A percentile compares a stretch with the other conserved stretches of the same genome.
Conservation (phyloP, 1,140 invertebrate species). For the Drosophila repleta region DNA sequence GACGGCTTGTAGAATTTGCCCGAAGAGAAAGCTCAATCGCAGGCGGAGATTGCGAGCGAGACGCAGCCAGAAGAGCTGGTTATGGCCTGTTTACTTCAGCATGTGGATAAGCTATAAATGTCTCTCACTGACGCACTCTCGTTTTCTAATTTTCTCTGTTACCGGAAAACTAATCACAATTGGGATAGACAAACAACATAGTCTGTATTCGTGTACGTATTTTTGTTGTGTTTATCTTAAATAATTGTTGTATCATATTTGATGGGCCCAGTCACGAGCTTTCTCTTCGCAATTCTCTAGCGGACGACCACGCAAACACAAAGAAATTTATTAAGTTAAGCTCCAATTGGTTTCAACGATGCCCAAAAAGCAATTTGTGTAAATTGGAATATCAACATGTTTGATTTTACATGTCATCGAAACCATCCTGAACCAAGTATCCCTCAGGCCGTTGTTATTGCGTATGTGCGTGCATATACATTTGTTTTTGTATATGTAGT, state of each 20-base stretch:
- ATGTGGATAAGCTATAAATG: slow-evolving; percentile 65
- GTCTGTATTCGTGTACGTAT: slow-evolving; percentile 6
- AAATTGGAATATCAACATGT: slow-evolving; percentile 14
- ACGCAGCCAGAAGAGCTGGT: slow-evolving; percentile 37
- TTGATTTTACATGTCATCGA: slow-evolving; percentile 32
- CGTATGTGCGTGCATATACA: slow-evolving; percentile 17
- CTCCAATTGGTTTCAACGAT: slow-evolving; percentile 66
- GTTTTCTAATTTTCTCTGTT: not conserved
- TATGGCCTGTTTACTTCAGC: slow-evolving; percentile 60
- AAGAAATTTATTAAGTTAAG: slow-evolving; percentile 22
- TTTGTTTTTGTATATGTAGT: slow-evolving; percentile 30
- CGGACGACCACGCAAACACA: slow-evolving; percentile 3
- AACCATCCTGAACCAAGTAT: slow-evolving; percentile 30
- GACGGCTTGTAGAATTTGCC: slow-evolving; percentile 81
- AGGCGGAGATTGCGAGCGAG: slow-evolving; percentile 21
- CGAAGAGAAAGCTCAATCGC: slow-evolving; percentile 74
- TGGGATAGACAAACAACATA: not conserved
- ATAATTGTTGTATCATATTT: slow-evolving; percentile 1
- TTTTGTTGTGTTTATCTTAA: slow-evolving; percentile 21
- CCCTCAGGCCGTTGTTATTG: slow-evolving; percentile 69
- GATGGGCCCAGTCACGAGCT: slow-evolving; percentile 45
- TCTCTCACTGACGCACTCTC: not conserved
- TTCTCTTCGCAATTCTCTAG: slow-evolving; percentile 63
- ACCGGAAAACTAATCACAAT: not conserved
- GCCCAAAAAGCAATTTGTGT: slow-evolving; percentile 11